Evolutionary conservation across 92 coral and sea anemone genomes (phyloP).

Genomic region (Chrysogorgia sp.): DNA sequence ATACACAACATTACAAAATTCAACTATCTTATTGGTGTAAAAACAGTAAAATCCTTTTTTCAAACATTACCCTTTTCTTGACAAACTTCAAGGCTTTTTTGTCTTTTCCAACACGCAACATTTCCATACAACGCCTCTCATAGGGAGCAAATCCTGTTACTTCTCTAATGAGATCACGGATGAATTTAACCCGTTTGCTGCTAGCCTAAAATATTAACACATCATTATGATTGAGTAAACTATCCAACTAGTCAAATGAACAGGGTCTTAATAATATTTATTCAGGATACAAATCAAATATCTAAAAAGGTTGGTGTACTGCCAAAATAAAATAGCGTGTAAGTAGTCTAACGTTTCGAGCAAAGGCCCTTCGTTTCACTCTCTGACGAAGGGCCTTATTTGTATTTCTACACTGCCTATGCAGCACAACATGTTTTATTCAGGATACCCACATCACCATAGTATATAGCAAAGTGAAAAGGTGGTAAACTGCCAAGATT

Average conservation of each 20-base stretch:
- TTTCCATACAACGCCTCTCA: slow-evolving; percentile 93
- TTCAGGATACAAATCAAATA: no score
- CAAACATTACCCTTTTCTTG: slow-evolving; percentile 86
- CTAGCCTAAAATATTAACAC: slow-evolving; percentile 58
- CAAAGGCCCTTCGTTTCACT: no score
- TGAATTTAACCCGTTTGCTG: slow-evolving; percentile 88
- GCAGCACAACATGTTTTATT: no score
- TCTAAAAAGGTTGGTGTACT: no score
- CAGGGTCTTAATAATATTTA: not conserved
- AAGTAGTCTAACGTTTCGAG: no score
- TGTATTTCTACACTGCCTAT: no score
- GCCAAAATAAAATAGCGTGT: no score
- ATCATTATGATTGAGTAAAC: not conserved
- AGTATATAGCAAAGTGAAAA: no score
- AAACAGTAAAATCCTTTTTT: not conserved
- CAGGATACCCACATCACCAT: no score
- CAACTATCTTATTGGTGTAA: slow-evolving; percentile 27
- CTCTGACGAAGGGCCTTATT: no score
- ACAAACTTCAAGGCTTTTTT: slow-evolving; percentile 96
- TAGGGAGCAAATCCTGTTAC: slow-evolving; percentile 98
- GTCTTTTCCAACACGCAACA: slow-evolving; percentile 94
- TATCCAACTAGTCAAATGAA: not conserved
- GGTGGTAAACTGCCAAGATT: no score
- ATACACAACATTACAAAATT: slow-evolving; percentile 60
- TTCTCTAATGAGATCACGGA: slow-evolving; percentile 93